Evolutionary conservation across 37 sponge, comb jelly and placozoan species (phyloP).

Genomic region (Bolinopsis microptera): DNA sequence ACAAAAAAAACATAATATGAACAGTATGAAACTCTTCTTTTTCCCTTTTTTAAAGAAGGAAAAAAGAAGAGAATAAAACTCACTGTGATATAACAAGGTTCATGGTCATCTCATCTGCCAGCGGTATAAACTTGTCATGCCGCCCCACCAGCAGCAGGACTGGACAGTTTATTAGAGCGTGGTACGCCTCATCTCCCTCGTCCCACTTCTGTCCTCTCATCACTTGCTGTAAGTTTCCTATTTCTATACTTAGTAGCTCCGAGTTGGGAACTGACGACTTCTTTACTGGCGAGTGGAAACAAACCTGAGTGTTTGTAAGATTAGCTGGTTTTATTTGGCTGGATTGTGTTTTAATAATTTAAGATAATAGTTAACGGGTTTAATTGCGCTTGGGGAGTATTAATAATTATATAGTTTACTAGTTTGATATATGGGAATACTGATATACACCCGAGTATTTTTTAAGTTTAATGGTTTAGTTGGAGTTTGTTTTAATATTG

Average conservation of each 20-base stretch:
- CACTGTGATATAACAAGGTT: constrained; percentile 36
- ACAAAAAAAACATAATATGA: too few relatives aligned
- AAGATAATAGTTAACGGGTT: too few relatives aligned
- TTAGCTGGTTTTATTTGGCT: neutral
- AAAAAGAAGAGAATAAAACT: too few relatives aligned
- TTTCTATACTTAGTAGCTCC: constrained; percentile 51
- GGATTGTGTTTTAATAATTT: neutral
- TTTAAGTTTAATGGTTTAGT: too few relatives aligned
- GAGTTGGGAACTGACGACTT: neutral
- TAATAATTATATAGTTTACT: too few relatives aligned
- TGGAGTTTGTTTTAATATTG: too few relatives aligned
- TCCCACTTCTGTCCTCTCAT: constrained; percentile 62
- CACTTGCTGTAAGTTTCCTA: constrained; percentile 1
- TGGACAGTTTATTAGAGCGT: constrained; percentile 45
- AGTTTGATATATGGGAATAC: too few relatives aligned
- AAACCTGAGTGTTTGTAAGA: too few relatives aligned
- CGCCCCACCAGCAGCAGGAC: constrained; percentile 33
- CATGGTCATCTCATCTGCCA: constrained; percentile 39
- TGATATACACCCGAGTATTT: too few relatives aligned
- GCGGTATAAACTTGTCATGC: constrained; percentile 20
- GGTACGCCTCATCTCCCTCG: constrained; percentile 61
- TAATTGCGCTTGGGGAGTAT: too few relatives aligned
- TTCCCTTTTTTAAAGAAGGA: too few relatives aligned
- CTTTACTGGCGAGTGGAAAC: constrained; percentile 2
- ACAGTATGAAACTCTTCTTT: too few relatives aligned